phyloP scores from a whole-genome alignment of 2,888 invertebrate genomes.

The Synanthedon formicaeformis region DNA sequence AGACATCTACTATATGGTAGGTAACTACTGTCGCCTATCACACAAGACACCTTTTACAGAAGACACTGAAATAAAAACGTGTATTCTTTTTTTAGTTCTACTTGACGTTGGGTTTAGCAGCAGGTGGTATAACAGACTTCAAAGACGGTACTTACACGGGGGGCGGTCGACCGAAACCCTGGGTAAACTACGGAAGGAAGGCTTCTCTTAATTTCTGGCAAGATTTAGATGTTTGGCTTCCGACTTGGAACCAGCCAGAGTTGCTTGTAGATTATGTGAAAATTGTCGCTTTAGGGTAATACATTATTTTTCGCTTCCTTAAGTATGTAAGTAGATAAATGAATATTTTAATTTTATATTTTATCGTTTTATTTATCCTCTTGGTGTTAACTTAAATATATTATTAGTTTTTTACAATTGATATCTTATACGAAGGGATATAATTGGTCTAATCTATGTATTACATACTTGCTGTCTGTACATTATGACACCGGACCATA shows the following conservation, averaged over 20 bases:
- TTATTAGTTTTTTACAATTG: too few species aligned
- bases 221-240: constrained; percentile 65
- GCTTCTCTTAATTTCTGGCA: constrained; percentile 74
- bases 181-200: constrained; percentile 71
- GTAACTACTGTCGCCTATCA: too few species aligned
- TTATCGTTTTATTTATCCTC: too few species aligned
- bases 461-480: too few species aligned
- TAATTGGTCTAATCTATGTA: too few species aligned
- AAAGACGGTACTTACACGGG: constrained; percentile 62
- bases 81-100: constrained; percentile 73
- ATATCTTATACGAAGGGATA: too few species aligned
- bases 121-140: constrained; percentile 77
- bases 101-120: constrained; percentile 76
- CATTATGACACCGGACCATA: too few species aligned
- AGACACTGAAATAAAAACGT: too few species aligned
- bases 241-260: constrained; percentile 68
- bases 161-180: constrained; percentile 68
- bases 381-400: background rate
- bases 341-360: background rate
- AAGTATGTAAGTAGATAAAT: background rate
- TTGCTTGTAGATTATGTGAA: constrained; percentile 73
- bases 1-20: too few species aligned
- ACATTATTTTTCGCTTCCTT: too few species aligned
- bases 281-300: constrained; percentile 56
- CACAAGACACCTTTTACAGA: too few species aligned